Base-by-base conservation (phyloP, 2,797 vertebrate species). In the Gymnodraco acuticeps region DNA sequence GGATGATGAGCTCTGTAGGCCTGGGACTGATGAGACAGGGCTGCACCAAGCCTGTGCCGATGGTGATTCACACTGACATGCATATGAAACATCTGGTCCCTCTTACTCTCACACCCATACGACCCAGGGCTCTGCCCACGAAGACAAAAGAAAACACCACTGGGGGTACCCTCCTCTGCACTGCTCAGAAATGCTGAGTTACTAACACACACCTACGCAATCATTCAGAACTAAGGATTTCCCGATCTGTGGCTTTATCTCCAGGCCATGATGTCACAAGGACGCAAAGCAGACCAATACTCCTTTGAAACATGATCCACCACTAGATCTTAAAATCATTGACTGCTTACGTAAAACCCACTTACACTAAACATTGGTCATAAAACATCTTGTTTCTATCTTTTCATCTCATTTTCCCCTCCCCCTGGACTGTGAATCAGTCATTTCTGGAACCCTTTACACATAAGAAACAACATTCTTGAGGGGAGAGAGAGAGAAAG, bases 221-320 rank as follows among this genome's bases (percentile, higher is more conserved):
- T 70, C 16, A 56, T 20, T 61, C 14, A 33, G 2, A 78, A 53
- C 4, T 45, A 53, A 48, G 53, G 77, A 80, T 81, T 87, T 67
- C 75, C 85, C 38, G 0, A 62, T 83, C 78, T 72, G 46, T 47
- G 50, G 60, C 70, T 85, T 77, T 72, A 81, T 86, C 85, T 78
- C 53, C 41, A 12, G 42, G 33, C 63, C 70, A 50, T 47, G 68
- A 73, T 74, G 73, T 84, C 85, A 85, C 71, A 64, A 71, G 68
- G 76, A 92, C 78, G 89, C 70, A 86, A 80, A 87, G 56, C 88
- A 92, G 88, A 90, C 73, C 70, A 66, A 74, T 53, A 71, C 70
- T 81, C 62, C 85, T 89, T 93, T 93, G 90, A 93, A 93, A 93
- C 73, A n/a, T 10, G 75, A 93, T 82, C 84, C 82, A 69, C 76